A percentile compares a stretch with the other conserved stretches of the same genome.
These are phyloP conservation scores for Ophraella communa DNA, from an alignment of 2,888 invertebrate species.

Conservation along the genomic window DNA sequence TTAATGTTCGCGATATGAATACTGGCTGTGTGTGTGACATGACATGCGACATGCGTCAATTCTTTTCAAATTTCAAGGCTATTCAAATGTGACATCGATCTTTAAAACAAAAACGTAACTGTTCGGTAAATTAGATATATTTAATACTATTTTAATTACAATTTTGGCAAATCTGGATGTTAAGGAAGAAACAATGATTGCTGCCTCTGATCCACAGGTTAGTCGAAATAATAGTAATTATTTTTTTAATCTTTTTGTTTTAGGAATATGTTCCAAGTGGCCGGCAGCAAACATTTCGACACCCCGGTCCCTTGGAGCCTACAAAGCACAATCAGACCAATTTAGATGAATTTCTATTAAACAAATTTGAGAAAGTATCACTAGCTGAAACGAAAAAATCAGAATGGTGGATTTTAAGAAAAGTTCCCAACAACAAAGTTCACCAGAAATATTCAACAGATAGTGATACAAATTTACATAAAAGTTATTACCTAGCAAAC, in stretches of 20 bases:
- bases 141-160: slow-evolving; percentile 15
- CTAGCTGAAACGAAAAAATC: slow-evolving; percentile 66
- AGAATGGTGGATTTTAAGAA: slow-evolving; percentile 68
- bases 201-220: slow-evolving; percentile 87
- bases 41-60: not conserved
- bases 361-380: slow-evolving; percentile 78
- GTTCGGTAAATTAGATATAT: not conserved
- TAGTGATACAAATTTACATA: slow-evolving; percentile 30
- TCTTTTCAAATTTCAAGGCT: not conserved
- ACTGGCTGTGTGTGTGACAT: not conserved
- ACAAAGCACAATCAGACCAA: slow-evolving; percentile 41
- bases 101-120: not conserved
- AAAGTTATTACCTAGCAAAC: slow-evolving; percentile 33
- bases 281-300: slow-evolving; percentile 77
- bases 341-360: slow-evolving; percentile 66
- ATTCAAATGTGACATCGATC: not conserved
- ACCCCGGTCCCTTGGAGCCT: slow-evolving; percentile 73
- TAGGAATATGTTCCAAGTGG: slow-evolving; percentile 90
- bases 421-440: slow-evolving; percentile 61
- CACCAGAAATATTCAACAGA: slow-evolving; percentile 20
- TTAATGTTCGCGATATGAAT: not conserved
- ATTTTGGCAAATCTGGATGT: slow-evolving; percentile 80
- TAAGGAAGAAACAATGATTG: slow-evolving; percentile 82
- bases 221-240: slow-evolving; percentile 1
- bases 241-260: slow-evolving; percentile 21